A percentile compares a stretch with the other conserved stretches of the same genome.
These are phyloP conservation scores for Panthera tigris DNA, from an alignment of 2,113 vertebrate species.

Conservation along the genomic window DNA sequence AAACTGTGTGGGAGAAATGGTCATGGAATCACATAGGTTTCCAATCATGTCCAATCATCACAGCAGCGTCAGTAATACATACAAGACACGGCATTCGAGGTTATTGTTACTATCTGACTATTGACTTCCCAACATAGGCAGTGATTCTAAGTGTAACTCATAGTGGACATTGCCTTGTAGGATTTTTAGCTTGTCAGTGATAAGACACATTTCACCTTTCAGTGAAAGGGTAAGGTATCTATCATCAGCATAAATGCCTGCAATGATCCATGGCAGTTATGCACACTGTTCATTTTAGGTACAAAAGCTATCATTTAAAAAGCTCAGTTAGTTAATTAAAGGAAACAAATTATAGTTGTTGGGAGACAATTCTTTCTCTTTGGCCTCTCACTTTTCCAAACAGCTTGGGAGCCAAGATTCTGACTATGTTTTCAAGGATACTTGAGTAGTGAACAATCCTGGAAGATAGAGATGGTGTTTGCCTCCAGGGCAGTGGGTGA, in stretches of 20 bases:
- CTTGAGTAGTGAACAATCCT: background rate
- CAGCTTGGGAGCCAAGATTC: background rate
- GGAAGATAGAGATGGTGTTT: background rate
- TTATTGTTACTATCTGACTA: background rate
- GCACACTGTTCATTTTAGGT: background rate
- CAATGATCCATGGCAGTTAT: background rate
- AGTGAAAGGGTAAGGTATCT: background rate
- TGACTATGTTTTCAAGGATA: background rate
- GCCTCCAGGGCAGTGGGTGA: background rate
- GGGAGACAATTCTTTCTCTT: background rate
- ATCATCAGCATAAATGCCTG: background rate
- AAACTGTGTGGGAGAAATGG: background rate
- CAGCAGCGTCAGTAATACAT: background rate
- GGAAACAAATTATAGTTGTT: background rate
- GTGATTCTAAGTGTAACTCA: background rate
- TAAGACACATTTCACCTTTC: too few species aligned
- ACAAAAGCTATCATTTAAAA: background rate
- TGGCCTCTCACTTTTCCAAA: background rate
- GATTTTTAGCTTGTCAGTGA: background rate
- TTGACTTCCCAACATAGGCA: background rate
- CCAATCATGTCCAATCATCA: background rate
- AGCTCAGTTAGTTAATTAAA: background rate
- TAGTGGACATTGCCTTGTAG: background rate
- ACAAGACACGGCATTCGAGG: background rate
- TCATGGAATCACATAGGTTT: background rate